Conservation (phyloP, 2,888 invertebrate species). For the Sarcophaga caerulescens region DNA sequence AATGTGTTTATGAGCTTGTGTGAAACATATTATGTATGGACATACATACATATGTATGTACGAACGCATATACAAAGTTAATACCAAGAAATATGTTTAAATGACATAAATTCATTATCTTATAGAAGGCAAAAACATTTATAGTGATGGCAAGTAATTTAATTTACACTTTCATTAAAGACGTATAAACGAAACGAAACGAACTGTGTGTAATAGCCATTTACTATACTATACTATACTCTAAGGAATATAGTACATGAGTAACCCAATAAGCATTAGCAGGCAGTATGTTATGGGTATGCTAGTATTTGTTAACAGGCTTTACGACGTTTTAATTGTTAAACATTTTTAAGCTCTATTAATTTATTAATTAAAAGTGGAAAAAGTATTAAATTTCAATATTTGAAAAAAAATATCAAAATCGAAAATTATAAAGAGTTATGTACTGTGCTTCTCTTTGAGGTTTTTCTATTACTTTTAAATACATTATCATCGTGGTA, state of each 20-base stretch:
- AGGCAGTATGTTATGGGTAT: too few species aligned
- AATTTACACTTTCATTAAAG: slow-evolving; percentile 43
- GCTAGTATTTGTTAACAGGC: too few species aligned
- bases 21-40: background rate
- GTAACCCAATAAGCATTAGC: background rate
- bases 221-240: background rate
- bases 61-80: background rate
- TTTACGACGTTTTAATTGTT: too few species aligned
- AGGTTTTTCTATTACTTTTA: too few species aligned
- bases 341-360: too few species aligned
- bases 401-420: too few species aligned
- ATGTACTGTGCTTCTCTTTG: too few species aligned
- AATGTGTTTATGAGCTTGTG: background rate
- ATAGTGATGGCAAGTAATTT: slow-evolving; percentile 48
- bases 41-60: too few species aligned
- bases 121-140: slow-evolving; percentile 11
- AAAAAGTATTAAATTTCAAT: too few species aligned
- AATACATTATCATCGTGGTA: too few species aligned
- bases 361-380: too few species aligned
- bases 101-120: slow-evolving; percentile 29
- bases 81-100: slow-evolving; percentile 30
- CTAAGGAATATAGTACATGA: background rate
- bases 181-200: background rate
- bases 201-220: background rate
- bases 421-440: too few species aligned